A percentile compares a stretch with the other conserved stretches of the same genome.
phyloP scores from a whole-genome alignment of 2,888 invertebrate species.

The Spodoptera littoralis region DNA sequence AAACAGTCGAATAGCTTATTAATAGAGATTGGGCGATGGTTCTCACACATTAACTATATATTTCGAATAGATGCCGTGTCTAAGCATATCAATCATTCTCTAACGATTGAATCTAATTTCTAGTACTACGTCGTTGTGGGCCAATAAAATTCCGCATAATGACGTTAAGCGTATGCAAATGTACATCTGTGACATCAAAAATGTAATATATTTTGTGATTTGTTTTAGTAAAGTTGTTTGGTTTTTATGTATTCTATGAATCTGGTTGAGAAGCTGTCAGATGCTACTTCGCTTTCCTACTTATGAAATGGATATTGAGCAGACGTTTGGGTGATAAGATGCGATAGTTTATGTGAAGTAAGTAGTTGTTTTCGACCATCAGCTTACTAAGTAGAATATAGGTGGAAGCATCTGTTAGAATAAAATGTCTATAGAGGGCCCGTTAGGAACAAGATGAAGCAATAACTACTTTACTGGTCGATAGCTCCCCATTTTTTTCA shows the following conservation, averaged over 20 bases:
- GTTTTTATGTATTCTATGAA: conserved; percentile 18
- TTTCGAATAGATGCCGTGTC: conserved; percentile 8
- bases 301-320: not conserved
- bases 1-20: conserved; percentile 60
- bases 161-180: conserved; percentile 52
- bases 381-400: too few relatives aligned
- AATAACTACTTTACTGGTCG: too few relatives aligned
- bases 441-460: too few relatives aligned
- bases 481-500: too few relatives aligned
- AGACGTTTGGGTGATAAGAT: too few relatives aligned
- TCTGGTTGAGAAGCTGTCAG: not conserved
- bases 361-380: too few relatives aligned
- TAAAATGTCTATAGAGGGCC: too few relatives aligned
- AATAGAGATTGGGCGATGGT: conserved; percentile 46
- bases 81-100: conserved; percentile 34
- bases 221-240: conserved; percentile 21
- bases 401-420: too few relatives aligned
- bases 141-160: conserved; percentile 37
- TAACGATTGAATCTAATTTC: conserved; percentile 29
- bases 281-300: not conserved
- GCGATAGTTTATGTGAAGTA: too few relatives aligned
- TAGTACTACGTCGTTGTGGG: conserved; percentile 4
- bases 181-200: conserved; percentile 18
- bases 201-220: conserved; percentile 11
- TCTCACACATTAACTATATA: conserved; percentile 53